Evolutionary conservation across 2,888 invertebrate species (phyloP).

Genomic region (Papilio gigon): DNA sequence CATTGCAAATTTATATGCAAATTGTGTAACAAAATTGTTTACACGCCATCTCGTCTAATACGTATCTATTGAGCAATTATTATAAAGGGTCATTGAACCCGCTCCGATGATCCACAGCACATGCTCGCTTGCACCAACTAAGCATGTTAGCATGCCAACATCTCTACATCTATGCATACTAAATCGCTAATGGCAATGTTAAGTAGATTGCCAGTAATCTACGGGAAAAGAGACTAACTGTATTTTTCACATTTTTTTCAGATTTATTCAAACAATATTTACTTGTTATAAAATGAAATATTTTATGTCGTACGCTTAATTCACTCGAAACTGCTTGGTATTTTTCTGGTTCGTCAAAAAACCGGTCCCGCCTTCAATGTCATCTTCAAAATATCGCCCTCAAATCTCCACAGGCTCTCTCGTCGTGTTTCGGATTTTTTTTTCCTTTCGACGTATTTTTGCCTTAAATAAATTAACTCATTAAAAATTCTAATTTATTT

Average conservation of each 20-base stretch:
- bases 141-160: slow-evolving; percentile 47
- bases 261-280: background rate
- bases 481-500: background rate
- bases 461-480: background rate
- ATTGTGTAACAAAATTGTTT: slow-evolving; percentile 44
- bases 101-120: slow-evolving; percentile 44
- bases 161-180: slow-evolving; percentile 12
- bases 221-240: background rate
- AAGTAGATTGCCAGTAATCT: background rate
- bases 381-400: slow-evolving; percentile 28
- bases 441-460: background rate
- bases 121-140: slow-evolving; percentile 56
- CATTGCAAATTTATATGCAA: slow-evolving; percentile 44
- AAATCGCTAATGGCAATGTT: slow-evolving; percentile 17
- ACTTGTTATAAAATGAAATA: background rate
- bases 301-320: background rate
- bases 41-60: slow-evolving; percentile 45
- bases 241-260: background rate
- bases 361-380: slow-evolving; percentile 37
- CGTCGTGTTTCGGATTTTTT: background rate
- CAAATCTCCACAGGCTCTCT: slow-evolving; percentile 24
- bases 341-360: slow-evolving; percentile 29
- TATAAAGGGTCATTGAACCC: slow-evolving; percentile 56
- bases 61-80: slow-evolving; percentile 47
- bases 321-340: slow-evolving; percentile 6